Percentiles rank a stretch among this genome's conserved stretches.
Conservation (phyloP, 2,797 vertebrate genomes). For the Todus mexicanus region DNA sequence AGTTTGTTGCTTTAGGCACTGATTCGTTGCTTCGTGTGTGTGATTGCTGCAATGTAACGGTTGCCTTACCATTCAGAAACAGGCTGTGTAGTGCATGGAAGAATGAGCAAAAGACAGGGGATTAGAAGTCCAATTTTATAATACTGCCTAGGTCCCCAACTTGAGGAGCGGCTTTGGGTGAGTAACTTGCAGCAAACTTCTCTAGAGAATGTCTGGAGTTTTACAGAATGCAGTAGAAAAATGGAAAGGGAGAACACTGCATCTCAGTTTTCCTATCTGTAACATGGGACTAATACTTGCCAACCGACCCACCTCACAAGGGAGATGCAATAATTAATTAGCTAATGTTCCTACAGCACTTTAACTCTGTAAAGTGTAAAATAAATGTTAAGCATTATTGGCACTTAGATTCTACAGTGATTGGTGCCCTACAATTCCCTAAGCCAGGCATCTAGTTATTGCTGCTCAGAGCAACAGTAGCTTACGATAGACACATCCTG, state of each 20-base stretch:
- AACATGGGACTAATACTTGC: constrained; percentile 63
- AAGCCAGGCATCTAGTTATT: constrained; percentile 57
- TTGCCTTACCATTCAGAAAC: neutral
- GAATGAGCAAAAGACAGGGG: neutral
- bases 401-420: constrained; percentile 67
- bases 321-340: constrained; percentile 70
- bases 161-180: neutral
- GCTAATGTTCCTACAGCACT: constrained; percentile 66
- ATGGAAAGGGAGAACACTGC: constrained; percentile 36
- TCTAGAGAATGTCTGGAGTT: neutral
- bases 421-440: constrained; percentile 67
- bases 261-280: constrained; percentile 57
- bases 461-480: constrained; percentile 45
- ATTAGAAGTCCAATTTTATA: neutral
- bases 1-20: neutral
- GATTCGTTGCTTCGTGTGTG: neutral
- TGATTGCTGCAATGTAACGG: fast-evolving
- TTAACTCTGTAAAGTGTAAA: constrained; percentile 67
- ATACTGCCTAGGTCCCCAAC: neutral
- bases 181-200: neutral
- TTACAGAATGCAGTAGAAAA: constrained; percentile 7
- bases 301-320: constrained; percentile 49
- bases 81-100: fast-evolving
- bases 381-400: constrained; percentile 70
- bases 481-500: neutral